Base-by-base conservation (phyloP, 1,140 invertebrate species). In the Neoseiulus cucumeris region DNA sequence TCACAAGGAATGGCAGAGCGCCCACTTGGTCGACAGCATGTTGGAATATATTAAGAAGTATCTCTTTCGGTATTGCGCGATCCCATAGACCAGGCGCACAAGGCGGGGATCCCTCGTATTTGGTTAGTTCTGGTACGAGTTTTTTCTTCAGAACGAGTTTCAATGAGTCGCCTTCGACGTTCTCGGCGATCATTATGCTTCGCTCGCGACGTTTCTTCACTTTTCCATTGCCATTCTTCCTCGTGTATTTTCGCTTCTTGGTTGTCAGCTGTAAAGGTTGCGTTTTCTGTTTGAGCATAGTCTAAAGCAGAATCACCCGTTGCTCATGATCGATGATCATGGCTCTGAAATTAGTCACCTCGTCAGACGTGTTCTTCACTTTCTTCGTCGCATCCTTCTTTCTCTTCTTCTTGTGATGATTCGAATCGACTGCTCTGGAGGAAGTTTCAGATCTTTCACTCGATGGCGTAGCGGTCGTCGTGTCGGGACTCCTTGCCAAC, bases 111-210 rank as follows among this genome's bases (percentile, higher is more conserved):
- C 22, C 25, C 25, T 14, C 17, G 33, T 14, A 20, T 4, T 59
- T 20, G 17, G n/a, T 18, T 18, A 25, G 14, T 25, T n/a, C 17
- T 1, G 51, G 51, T 20, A 39, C 33, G 9, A 6, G 4, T 39
- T 59, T 59, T 25, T 59, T 59, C 51, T 59, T 59, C 14, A 59
- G 51, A 59, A 59, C 51, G 4, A 59, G 51, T 9, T 59, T 59
- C 14, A 59, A 20, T 20, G 51, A 59, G 33, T 59, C 33, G 2
- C 51, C 51, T 2, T 59, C 51, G 4, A 59, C 51, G 9, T 59
- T 59, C 22, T 59, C 51, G 14, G 51, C 51, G 25, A 59, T 33
- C 51, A 59, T 59, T 2, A 59, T 59, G 9, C 51, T 59, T 9
- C 33, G 25, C 51, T 59, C 33, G 22, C 22, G 51, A 25, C 51